A percentile compares a stretch with the other conserved stretches of the same genome.
phyloP scores from a whole-genome alignment of 1,140 invertebrate genomes.

The Halesus radiatus region DNA sequence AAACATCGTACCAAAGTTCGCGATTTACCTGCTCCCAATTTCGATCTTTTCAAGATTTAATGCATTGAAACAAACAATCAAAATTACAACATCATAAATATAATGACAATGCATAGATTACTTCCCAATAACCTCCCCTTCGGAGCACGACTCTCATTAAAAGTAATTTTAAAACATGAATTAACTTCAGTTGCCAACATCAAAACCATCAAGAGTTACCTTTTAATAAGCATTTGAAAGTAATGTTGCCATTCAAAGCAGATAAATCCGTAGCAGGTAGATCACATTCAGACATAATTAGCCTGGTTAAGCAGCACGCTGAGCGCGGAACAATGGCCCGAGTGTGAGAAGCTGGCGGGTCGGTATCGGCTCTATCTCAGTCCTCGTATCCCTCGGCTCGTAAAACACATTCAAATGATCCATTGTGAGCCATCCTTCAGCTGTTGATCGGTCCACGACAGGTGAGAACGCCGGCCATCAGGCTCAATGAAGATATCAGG shows the following conservation, averaged over 20 bases:
- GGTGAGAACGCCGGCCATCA: slow-evolving; percentile 12
- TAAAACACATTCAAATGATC: slow-evolving; percentile 36
- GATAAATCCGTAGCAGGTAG: slow-evolving; percentile 15
- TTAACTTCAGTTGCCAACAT: not conserved
- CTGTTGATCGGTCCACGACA: slow-evolving; percentile 1
- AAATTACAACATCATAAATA: no score
- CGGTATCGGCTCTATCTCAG: not conserved
- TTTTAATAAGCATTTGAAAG: not conserved
- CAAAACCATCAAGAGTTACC: not conserved
- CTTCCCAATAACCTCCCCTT: not conserved
- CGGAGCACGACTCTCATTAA: not conserved
- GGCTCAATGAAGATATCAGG: slow-evolving; percentile 14
- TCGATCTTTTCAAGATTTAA: no score
- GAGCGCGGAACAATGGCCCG: slow-evolving; percentile 7
- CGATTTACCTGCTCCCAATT: no score
- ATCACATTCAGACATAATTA: slow-evolving; percentile 30
- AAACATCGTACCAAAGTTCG: no score
- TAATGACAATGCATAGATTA: no score
- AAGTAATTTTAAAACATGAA: not conserved
- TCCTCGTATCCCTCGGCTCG: slow-evolving; percentile 22
- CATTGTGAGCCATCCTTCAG: slow-evolving; percentile 37
- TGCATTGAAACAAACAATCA: no score
- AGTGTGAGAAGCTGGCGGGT: slow-evolving; percentile 21
- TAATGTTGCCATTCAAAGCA: slow-evolving; percentile 10
- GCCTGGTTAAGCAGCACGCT: slow-evolving; percentile 15